Evolutionary conservation across 2,113 vertebrate genomes (phyloP), one percentile per base, ranked within the genome.

Genomic region (Nesogale talazaci): DNA sequence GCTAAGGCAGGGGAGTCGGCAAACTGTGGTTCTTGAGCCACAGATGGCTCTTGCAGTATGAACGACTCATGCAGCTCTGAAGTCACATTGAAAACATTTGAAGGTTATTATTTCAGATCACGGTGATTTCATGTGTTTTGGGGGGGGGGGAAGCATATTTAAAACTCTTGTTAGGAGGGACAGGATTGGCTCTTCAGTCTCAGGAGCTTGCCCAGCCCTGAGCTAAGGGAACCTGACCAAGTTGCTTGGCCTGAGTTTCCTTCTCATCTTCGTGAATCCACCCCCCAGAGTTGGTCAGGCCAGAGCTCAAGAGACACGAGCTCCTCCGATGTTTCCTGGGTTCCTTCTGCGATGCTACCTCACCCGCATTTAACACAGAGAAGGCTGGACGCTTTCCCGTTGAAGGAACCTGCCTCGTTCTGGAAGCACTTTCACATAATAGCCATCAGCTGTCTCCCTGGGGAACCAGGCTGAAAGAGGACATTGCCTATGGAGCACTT

Each of bases 401-500:
- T 83, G 57, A 90, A 90, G n/a, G 94, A 65, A n/a, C 36, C 38
- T 52, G 83, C 92, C 80, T 61, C 85, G 29, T 61, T 75, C 65
- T 52, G 7, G 78, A 83, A 84, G 52, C 27, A 74, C 84, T 93
- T 87, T 91, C 82, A 72, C 40, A 38, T 31, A 88, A 82, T 14
- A 87, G 83, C 93, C 89, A 91, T 78, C 93, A 91, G 85, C 93
- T 83, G 75, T 80, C 85, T 96, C 90, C 79, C 80, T 1, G n/a
- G 65, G 46, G 86, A 81, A 57, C 31, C 25, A 77, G 86, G 88
- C 75, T 81, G 93, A 96, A 96, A 83, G 89, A 92, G 94, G 93
- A 95, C 91, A 75, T 11, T 93, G 92, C 80, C 16, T 77, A 70
- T 11, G 86, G 93, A 95, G 77, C 1, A 76, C 75, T 95, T 89